Evolutionary conservation across 2,113 vertebrate genomes (phyloP), one percentile per base, ranked within the genome.

Genomic region (Hydropotes inermis): DNA sequence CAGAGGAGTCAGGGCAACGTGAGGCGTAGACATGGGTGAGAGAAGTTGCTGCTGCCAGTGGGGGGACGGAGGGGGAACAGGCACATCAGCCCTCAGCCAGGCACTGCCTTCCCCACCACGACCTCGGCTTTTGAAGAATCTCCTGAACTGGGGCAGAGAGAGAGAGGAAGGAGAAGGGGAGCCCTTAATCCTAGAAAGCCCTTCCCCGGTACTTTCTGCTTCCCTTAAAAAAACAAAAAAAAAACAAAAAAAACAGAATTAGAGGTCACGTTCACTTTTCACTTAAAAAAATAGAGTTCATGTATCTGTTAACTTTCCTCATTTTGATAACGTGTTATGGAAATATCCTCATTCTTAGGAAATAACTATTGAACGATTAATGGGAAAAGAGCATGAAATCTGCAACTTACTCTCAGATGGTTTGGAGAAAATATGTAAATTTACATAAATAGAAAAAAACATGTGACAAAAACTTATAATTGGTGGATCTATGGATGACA

Each of bases 391-490:
- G 16, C 6, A 45, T 33, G 61, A 36, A 25, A 50, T 57, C 28
- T 85, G 39, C 8, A 87, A 74, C 25, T 95, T 89, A 91, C n/a
- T 96, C 7, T 93, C 88, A 79, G 33, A 84, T 5, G n/a, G 27
- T 58, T 90, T 6, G 36, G 7, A 86, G 47, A 88, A 95, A 58
- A 30, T 33, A 21, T 19, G 7, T 91, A 84, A n/a, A 79, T 95
- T 54, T 86, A 61, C 52, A 54, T 94, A 91, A 50, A 70, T 6
- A 93, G 50, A 93, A 92, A 94, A 95, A 54, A 33, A 16, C 93
- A 55, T 1, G 64, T 83, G 50, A 14, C 30, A 74, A 89, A 89
- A 92, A 55, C 76, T 79, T 84, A 78, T 28, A 27, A 86, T 25
- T 28, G 54, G 19, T 87, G 28, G 55, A 39, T 89, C 27, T 74